Conservation (phyloP, 2,797 vertebrate species). For the Cercopithecus hamlyni region DNA sequence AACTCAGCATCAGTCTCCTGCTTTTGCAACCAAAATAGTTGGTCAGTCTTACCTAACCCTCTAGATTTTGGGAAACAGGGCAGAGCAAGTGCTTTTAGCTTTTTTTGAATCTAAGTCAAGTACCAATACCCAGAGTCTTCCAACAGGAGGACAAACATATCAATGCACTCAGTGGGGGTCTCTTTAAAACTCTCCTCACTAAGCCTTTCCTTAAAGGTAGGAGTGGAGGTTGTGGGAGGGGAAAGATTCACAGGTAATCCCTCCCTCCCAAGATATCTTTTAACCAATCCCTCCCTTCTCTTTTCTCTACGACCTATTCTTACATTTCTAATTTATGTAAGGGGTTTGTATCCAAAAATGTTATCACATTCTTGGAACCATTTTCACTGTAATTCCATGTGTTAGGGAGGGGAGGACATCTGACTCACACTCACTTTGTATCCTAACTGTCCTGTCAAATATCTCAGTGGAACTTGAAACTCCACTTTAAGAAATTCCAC, state of each 20-base stretch:
- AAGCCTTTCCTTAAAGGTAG: neutral
- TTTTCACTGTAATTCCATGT: neutral
- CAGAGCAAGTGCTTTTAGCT: neutral
- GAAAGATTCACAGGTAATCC: neutral
- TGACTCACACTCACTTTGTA: neutral
- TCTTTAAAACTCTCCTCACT: neutral
- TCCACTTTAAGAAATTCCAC: neutral
- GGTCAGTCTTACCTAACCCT: neutral
- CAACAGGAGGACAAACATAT: neutral
- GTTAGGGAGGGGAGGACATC: neutral
- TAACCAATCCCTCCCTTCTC: neutral
- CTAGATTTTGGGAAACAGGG: neutral
- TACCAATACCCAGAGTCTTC: neutral
- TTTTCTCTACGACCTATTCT: neutral
- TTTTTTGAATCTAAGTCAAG: neutral
- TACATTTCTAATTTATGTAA: neutral
- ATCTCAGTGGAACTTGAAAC: neutral
- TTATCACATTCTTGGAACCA: neutral
- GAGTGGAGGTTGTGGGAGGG: neutral
- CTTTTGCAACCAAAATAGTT: neutral
- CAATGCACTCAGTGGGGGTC: neutral
- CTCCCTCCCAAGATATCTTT: neutral
- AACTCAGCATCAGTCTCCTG: neutral
- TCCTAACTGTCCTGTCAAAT: no score
- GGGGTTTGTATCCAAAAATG: neutral